Conservation (phyloP, 2,113 vertebrate genomes). For the Argyrosomus japonicus region DNA sequence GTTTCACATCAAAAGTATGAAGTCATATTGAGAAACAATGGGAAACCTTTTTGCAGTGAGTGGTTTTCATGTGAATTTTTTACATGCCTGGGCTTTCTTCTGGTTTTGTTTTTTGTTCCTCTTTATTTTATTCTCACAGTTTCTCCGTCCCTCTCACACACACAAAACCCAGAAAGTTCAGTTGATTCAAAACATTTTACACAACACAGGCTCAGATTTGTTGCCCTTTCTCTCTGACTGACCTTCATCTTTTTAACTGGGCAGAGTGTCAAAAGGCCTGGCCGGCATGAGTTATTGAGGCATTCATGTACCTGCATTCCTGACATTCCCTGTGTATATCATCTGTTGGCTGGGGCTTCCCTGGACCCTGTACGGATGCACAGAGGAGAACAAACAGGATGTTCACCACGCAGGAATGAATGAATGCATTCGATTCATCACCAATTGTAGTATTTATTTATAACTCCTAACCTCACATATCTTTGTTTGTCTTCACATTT, state of each 20-base stretch:
- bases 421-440: constrained; percentile 55
- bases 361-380: constrained; percentile 39
- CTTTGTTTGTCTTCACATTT: constrained; percentile 44
- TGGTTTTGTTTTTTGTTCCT: constrained; percentile 48
- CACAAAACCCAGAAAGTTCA: background rate
- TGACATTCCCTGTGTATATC: constrained; percentile 74
- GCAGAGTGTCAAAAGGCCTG: constrained; percentile 61
- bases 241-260: constrained; percentile 54
- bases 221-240: constrained; percentile 39
- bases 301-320: constrained; percentile 79
- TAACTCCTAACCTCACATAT: constrained; percentile 27
- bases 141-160: background rate
- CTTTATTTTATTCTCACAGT: background rate
- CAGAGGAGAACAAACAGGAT: constrained; percentile 79
- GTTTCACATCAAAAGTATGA: background rate
- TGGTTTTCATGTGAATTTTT: background rate
- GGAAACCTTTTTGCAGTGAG: constrained; percentile 16
- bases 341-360: constrained; percentile 64
- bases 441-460: constrained; percentile 60
- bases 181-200: background rate
- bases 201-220: constrained; percentile 33
- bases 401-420: constrained; percentile 57
- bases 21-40: constrained; percentile 7
- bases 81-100: background rate
- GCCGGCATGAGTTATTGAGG: constrained; percentile 67